These are phyloP conservation scores for Aphodius granarius DNA, from an alignment of 2,888 invertebrate species.

Conservation along the genomic window DNA sequence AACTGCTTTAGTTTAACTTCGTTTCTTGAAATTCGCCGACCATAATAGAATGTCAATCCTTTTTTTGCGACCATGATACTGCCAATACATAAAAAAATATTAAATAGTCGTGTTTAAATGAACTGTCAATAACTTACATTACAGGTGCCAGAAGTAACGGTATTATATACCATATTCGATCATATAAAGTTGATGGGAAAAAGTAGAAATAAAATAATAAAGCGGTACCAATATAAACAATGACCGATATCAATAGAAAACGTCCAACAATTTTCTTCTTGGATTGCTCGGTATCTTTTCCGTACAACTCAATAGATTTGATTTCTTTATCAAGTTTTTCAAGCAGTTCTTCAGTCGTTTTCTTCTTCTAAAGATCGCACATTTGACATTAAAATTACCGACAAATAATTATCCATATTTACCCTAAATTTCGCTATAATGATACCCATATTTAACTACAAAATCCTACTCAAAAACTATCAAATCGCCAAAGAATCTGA, in stretches of 20 bases:
- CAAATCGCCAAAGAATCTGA: slow-evolving; percentile 16
- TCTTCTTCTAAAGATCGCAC: slow-evolving; percentile 57
- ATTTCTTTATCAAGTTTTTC: slow-evolving; percentile 81
- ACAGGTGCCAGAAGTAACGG: slow-evolving; percentile 81
- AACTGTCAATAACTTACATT: slow-evolving; percentile 64
- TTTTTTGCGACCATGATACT: slow-evolving; percentile 80
- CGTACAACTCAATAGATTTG: slow-evolving; percentile 77
- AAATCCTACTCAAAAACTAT: slow-evolving; percentile 15
- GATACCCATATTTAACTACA: slow-evolving; percentile 60
- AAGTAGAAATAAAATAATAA: slow-evolving; percentile 79
- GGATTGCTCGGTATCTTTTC: slow-evolving; percentile 75
- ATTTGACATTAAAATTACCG: slow-evolving; percentile 2
- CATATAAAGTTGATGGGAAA: slow-evolving; percentile 73
- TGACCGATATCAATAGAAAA: slow-evolving; percentile 71
- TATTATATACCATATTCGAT: slow-evolving; percentile 73
- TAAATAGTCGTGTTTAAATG: neutral
- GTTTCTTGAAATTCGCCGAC: slow-evolving; percentile 77
- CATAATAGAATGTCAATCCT: slow-evolving; percentile 86
- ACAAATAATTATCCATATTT: slow-evolving; percentile 48
- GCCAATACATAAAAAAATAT: slow-evolving; percentile 8
- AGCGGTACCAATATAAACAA: slow-evolving; percentile 71
- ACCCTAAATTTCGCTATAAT: slow-evolving; percentile 71
- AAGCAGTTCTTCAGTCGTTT: slow-evolving; percentile 60
- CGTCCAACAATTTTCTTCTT: slow-evolving; percentile 82
- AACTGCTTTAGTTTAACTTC: slow-evolving; percentile 71